Evolutionary conservation across 2,888 invertebrate genomes (phyloP).

Genomic region (Drosophila subsilvestris): DNA sequence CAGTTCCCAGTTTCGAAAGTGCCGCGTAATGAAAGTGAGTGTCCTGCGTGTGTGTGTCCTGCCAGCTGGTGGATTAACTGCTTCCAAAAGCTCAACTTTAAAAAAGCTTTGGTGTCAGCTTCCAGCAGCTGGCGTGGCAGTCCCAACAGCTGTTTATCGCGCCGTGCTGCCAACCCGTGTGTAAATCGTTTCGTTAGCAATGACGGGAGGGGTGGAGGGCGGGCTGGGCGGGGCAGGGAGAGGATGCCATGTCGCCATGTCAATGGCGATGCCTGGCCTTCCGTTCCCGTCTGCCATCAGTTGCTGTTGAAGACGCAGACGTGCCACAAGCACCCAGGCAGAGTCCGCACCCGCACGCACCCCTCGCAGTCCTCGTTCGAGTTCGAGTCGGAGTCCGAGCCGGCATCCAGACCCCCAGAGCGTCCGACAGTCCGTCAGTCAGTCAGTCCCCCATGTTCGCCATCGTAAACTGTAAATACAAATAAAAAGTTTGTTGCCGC

Average conservation of each 20-base stretch:
- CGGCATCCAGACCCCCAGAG: conserved; percentile 3
- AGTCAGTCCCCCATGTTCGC: conserved; percentile 4
- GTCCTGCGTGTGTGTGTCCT: conserved; percentile 26
- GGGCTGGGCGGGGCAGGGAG: neutral
- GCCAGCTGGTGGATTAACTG: neutral
- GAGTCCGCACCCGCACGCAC: conserved; percentile 22
- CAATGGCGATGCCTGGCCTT: conserved; percentile 21
- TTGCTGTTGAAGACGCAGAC: conserved; percentile 77
- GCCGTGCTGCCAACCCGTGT: conserved; percentile 44
- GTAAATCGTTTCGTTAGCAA: neutral
- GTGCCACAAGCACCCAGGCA: conserved; percentile 62
- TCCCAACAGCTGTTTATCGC: conserved; percentile 14
- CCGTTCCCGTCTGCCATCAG: conserved; percentile 57
- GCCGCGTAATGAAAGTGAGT: neutral
- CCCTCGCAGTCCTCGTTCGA: neutral
- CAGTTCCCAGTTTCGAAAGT: neutral
- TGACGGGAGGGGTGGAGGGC: too few relatives aligned
- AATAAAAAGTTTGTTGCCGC: conserved; percentile 28
- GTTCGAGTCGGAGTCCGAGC: neutral
- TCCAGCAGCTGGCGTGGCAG: conserved; percentile 23
- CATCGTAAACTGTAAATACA: conserved; percentile 49
- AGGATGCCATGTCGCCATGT: conserved; percentile 46
- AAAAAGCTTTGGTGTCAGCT: conserved; percentile 29
- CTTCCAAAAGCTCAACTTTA: neutral
- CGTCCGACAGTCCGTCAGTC: neutral